phyloP scores from a whole-genome alignment of 1,140 invertebrate species.

The Aphis gossypii region DNA sequence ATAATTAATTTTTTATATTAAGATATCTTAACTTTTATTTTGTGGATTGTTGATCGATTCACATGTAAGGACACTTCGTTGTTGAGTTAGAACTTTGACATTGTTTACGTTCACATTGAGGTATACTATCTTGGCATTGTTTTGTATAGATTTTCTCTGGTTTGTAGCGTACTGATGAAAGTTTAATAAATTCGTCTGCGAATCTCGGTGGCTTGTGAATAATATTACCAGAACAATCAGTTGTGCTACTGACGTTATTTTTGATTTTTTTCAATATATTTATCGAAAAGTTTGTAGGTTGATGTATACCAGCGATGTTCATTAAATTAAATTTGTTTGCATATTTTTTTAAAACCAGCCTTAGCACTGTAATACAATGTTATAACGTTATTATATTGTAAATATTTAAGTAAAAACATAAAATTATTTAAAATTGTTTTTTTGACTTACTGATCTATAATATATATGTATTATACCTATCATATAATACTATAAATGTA shows the following conservation, averaged over 20 bases:
- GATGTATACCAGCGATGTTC: not conserved
- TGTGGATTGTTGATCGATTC: not conserved
- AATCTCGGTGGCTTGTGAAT: not conserved
- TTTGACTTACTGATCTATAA: not conserved
- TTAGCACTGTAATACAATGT: not conserved
- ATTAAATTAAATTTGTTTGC: not conserved
- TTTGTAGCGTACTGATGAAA: not conserved
- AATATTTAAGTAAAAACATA: slow-evolving; percentile 1
- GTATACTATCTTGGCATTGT: not conserved
- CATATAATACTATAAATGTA: not conserved
- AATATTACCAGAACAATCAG: not conserved
- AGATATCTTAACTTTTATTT: not conserved
- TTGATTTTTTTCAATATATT: not conserved
- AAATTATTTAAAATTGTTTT: not conserved
- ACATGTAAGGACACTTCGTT: not conserved
- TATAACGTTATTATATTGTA: not conserved
- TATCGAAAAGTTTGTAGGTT: not conserved
- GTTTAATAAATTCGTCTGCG: not conserved
- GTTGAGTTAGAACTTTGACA: not conserved
- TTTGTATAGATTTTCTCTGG: not conserved
- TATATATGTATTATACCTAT: not conserved
- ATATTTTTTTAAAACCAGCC: not conserved
- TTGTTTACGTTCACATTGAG: not conserved
- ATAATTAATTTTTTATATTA: not conserved
- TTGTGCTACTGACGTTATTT: not conserved